phyloP scores from a whole-genome alignment of 2,888 invertebrate genomes.

The Drymonia ruficornis region DNA sequence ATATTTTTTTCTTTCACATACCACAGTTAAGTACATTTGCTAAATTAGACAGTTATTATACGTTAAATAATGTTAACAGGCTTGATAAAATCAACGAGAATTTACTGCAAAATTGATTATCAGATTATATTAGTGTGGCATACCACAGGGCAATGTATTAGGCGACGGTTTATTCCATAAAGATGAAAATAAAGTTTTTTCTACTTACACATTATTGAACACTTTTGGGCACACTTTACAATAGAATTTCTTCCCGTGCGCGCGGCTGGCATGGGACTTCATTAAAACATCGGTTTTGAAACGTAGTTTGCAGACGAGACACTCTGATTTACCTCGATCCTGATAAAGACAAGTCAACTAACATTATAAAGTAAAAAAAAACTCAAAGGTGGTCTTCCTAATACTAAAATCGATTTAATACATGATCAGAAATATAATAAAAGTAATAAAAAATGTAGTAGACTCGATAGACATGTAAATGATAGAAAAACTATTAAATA shows the following conservation, averaged over 20 bases:
- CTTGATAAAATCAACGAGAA: no score
- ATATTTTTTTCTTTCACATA: background rate
- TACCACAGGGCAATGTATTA: background rate
- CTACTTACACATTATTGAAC: conserved; percentile 44
- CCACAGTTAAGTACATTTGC: background rate
- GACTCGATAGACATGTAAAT: no score
- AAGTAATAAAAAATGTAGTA: no score
- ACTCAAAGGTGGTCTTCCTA: no score
- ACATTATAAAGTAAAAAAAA: no score
- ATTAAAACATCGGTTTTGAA: conserved; percentile 31
- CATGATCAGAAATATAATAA: no score
- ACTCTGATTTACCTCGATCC: conserved; percentile 36
- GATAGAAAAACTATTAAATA: no score
- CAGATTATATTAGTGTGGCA: background rate
- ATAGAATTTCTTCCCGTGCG: conserved; percentile 39
- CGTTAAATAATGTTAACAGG: no score
- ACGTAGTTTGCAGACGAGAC: conserved; percentile 42
- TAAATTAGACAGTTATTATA: no score
- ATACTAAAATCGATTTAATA: no score
- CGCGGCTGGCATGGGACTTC: conserved; percentile 29
- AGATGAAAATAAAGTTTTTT: no score
- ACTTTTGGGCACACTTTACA: conserved; percentile 43
- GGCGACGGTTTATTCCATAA: background rate
- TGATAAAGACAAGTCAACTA: conserved; percentile 10
- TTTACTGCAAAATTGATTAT: no score